Evolutionary conservation across 1,140 invertebrate species (phyloP).

Genomic region (Papilio polytes): DNA sequence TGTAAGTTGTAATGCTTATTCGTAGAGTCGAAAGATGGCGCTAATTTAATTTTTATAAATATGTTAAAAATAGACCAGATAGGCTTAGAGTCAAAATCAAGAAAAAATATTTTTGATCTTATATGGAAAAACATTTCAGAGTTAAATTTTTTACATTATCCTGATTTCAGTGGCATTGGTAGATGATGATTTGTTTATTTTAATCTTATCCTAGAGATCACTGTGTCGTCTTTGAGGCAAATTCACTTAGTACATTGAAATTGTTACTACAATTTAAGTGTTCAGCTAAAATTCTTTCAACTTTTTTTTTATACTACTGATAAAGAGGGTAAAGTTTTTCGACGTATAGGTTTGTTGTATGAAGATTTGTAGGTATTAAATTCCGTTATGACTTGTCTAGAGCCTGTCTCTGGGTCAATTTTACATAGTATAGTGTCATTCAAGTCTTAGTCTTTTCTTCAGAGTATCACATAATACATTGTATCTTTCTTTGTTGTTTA

Average conservation of each 20-base stretch:
- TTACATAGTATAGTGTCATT: too few species aligned
- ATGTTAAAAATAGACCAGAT: neutral
- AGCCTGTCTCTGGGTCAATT: too few species aligned
- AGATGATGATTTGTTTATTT: too few species aligned
- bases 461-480: neutral
- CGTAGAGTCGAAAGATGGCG: neutral
- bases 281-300: neutral
- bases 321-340: too few species aligned
- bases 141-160: too few species aligned
- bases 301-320: too few species aligned
- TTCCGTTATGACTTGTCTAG: too few species aligned
- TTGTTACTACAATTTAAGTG: neutral
- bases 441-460: too few species aligned
- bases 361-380: too few species aligned
- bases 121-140: neutral
- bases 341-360: too few species aligned
- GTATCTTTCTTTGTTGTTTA: neutral
- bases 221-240: neutral
- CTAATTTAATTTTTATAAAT: neutral
- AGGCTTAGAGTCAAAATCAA: neutral
- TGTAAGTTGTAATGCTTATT: neutral
- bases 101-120: neutral
- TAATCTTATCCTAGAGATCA: too few species aligned
- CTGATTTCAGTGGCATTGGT: too few species aligned
- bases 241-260: neutral